A percentile compares a stretch with the other conserved stretches of the same genome.
These are phyloP conservation scores for Flexamia atlantica DNA, from an alignment of 2,888 invertebrate genomes.

Conservation along the genomic window DNA sequence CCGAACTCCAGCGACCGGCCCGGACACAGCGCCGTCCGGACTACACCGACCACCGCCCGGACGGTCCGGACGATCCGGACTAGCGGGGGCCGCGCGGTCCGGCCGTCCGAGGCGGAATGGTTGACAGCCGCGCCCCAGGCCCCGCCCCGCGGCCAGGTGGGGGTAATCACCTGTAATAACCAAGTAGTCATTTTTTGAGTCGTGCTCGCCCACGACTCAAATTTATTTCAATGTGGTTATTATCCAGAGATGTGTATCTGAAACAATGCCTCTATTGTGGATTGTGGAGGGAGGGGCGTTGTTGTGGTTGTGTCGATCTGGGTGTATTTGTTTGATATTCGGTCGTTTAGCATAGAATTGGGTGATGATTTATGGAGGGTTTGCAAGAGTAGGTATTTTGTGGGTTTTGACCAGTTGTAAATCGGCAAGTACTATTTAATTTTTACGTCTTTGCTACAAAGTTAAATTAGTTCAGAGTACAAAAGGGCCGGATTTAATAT, in stretches of 20 bases:
- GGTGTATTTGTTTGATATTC: slow-evolving; percentile 25
- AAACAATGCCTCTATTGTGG: slow-evolving; percentile 52
- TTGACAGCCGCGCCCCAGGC: slow-evolving; percentile 16
- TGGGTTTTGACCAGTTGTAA: no score
- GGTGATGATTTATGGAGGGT: background rate
- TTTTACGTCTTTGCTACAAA: no score
- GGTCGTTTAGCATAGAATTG: slow-evolving; percentile 6
- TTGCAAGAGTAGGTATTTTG: no score
- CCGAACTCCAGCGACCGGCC: no score
- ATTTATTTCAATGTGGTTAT: slow-evolving; percentile 56
- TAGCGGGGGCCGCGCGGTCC: background rate
- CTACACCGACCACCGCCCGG: background rate
- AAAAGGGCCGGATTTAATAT: no score
- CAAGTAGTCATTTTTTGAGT: slow-evolving; percentile 55
- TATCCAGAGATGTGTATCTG: slow-evolving; percentile 48
- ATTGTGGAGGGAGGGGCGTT: background rate
- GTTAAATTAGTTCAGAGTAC: no score
- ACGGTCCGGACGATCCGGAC: background rate
- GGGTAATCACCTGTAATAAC: slow-evolving; percentile 56
- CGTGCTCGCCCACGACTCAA: slow-evolving; percentile 60
- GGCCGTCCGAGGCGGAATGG: background rate
- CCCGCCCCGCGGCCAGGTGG: slow-evolving; percentile 31
- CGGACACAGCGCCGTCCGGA: background rate
- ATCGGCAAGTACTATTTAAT: no score
- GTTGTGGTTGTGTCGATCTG: background rate